Evolutionary conservation across 2,797 vertebrate species (phyloP).

Genomic region (Callimico goeldii): DNA sequence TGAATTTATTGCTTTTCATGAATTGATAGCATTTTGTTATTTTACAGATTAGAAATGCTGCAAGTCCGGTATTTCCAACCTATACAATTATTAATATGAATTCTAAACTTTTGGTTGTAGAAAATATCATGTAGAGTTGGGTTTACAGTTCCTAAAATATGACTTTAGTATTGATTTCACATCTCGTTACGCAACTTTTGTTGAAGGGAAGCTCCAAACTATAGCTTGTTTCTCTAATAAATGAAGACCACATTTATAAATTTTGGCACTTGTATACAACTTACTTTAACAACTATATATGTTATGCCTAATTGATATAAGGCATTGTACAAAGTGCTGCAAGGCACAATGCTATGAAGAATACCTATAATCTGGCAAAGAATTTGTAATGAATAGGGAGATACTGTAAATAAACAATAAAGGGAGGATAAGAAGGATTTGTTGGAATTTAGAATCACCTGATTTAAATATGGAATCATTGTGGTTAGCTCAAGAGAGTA

Average conservation of each 20-base stretch:
- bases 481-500: background rate
- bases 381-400: background rate
- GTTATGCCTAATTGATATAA: background rate
- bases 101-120: background rate
- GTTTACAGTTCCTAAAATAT: background rate
- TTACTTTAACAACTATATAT: background rate
- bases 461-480: background rate
- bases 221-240: background rate
- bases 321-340: fast-evolving
- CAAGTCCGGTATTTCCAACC: background rate
- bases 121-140: background rate
- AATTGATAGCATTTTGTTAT: background rate
- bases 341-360: background rate
- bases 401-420: background rate
- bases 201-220: background rate
- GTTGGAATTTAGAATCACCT: background rate
- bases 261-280: background rate
- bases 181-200: background rate
- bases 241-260: background rate
- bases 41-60: background rate
- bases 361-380: background rate
- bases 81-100: background rate
- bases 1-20: background rate
- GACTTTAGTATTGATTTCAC: background rate
- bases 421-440: background rate